Percentiles rank a stretch among this genome's conserved stretches.
These are phyloP conservation scores for Micrasema longulum DNA, from an alignment of 1,140 invertebrate species.

Conservation along the genomic window DNA sequence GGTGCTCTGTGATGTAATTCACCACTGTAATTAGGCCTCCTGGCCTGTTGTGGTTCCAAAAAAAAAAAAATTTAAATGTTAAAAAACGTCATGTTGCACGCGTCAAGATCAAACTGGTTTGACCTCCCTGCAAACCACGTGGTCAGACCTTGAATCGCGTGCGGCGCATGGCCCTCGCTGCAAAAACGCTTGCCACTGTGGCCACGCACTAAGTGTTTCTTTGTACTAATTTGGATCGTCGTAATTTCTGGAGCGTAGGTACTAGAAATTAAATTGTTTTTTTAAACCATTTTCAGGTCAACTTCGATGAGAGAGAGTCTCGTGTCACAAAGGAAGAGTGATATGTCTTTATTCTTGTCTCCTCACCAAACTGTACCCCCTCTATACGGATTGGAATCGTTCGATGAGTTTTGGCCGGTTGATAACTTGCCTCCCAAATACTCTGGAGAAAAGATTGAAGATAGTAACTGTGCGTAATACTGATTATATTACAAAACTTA, in stretches of 20 bases:
- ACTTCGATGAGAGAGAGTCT: constrained; percentile 28
- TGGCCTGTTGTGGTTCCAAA: too few species aligned
- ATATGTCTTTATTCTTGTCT: constrained; percentile 42
- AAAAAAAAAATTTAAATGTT: too few species aligned
- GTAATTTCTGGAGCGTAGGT: background rate
- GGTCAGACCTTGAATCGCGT: too few species aligned
- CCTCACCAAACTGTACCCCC: constrained; percentile 47
- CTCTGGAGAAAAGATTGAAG: background rate
- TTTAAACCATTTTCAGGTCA: constrained; percentile 7
- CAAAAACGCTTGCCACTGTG: too few species aligned
- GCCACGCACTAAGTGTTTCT: too few species aligned
- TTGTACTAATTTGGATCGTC: too few species aligned
- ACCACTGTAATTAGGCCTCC: too few species aligned
- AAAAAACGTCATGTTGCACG: too few species aligned
- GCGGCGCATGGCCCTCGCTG: too few species aligned
- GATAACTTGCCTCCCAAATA: constrained; percentile 8
- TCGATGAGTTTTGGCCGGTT: constrained; percentile 36
- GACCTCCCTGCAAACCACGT: too few species aligned
- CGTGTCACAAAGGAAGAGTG: constrained; percentile 38
- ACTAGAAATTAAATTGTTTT: background rate
- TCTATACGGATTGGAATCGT: constrained; percentile 33
- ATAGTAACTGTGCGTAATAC: constrained; percentile 4
- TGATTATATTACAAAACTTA: background rate
- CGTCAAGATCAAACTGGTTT: too few species aligned
- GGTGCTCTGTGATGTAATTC: too few species aligned